These are phyloP conservation scores for Chrysolina americana DNA, from an alignment of 2,888 invertebrate genomes.

Conservation along the genomic window DNA sequence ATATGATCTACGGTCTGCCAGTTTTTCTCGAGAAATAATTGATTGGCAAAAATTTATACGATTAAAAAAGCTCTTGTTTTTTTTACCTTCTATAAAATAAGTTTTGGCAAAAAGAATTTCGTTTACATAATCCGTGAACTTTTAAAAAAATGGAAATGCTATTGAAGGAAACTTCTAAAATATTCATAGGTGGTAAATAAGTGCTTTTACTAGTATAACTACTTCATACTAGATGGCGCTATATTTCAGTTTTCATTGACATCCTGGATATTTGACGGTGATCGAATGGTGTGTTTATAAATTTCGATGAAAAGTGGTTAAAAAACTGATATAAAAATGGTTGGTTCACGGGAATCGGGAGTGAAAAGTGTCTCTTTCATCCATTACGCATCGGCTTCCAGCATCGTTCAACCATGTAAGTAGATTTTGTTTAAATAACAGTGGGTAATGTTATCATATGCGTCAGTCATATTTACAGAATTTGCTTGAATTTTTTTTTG, in stretches of 20 bases:
- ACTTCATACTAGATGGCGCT: slow-evolving; percentile 38
- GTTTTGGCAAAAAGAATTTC: too few relatives aligned
- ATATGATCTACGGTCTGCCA: too few relatives aligned
- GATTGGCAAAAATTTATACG: too few relatives aligned
- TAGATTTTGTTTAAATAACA: slow-evolving; percentile 43
- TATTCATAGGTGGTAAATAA: too few relatives aligned
- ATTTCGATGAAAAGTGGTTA: slow-evolving; percentile 49
- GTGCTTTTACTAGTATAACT: too few relatives aligned
- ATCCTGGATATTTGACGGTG: slow-evolving; percentile 40
- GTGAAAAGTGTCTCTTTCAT: slow-evolving; percentile 60
- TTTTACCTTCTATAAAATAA: too few relatives aligned
- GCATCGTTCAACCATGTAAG: slow-evolving; percentile 65
- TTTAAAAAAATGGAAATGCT: too few relatives aligned
- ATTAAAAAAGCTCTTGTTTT: too few relatives aligned
- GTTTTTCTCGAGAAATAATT: too few relatives aligned
- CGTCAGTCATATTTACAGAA: slow-evolving; percentile 50
- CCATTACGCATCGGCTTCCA: slow-evolving; percentile 59
- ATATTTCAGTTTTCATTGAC: slow-evolving; percentile 3
- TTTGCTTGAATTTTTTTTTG: slow-evolving; percentile 48
- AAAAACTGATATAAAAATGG: slow-evolving; percentile 57
- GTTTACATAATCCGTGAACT: too few relatives aligned
- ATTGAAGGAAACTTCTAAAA: too few relatives aligned
- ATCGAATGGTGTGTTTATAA: slow-evolving; percentile 46
- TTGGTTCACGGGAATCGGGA: slow-evolving; percentile 59
- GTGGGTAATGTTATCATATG: slow-evolving; percentile 50